Base-by-base conservation (phyloP, 2,797 vertebrate genomes). In the Danio albolineatus region DNA sequence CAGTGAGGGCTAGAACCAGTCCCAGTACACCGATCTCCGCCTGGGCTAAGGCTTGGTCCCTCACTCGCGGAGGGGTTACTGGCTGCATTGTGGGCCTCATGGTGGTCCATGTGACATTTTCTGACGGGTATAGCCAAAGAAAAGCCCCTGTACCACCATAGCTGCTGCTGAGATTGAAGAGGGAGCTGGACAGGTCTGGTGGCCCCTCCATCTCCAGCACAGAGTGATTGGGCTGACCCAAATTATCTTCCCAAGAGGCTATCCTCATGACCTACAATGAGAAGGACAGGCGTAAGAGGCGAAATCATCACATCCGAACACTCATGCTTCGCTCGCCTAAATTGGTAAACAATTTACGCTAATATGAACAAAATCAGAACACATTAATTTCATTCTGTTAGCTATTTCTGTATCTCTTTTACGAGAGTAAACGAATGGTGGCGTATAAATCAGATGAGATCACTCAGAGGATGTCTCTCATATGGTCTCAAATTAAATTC, bases 11-110 rank as follows among this genome's bases (percentile, higher is more conserved):
- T 7, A 96, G 89, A 79, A 96, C 90, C 5, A 89, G 82, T 0
- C 94, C 88, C 71, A 97, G 90, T 65, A 95, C 86, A 19, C 92
- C 91, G 49, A 97, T 91, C 87, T 96, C 95, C 0, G 89, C 95
- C 78, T 59, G 89, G 0, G 93, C 95, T 48, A 96, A 88, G n/a
- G 90, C 6, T 17, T 85, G 70, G 28, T 91, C 87, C 1, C 93
- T 90, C 78, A 89, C 71, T 2, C 57, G 7, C 9, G 39, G 56
- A 0, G 89, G 85, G 14, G 17, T 76, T 16, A 73, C 73, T 0
- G 85, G 77, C 7, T 79, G 74, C 7, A 73, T 16, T 1, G 84
- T 84, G 7, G 86, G 75, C 43, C 51, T 73, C 17, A 46, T 70
- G 36, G 85, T 75, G 49, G 61, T 44, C 70, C 62, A 75, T 4